Percentiles rank a stretch among this genome's conserved stretches.
phyloP scores from a whole-genome alignment of 2,888 invertebrate genomes.

The Leptopilina drosophilae region DNA sequence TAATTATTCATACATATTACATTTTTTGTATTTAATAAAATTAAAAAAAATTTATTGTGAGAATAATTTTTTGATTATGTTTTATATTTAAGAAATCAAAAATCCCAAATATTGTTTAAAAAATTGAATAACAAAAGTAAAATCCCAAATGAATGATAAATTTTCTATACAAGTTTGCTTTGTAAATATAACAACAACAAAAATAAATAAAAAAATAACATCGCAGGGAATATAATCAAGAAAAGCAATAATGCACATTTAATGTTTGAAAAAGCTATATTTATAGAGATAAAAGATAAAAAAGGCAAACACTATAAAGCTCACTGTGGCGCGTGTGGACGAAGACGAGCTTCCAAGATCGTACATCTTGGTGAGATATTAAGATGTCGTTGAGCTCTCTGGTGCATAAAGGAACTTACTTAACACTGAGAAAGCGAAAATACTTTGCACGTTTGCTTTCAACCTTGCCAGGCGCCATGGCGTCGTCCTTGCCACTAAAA shows the following conservation, averaged over 20 bases:
- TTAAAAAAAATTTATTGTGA: no score
- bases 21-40: no score
- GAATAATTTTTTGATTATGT: no score
- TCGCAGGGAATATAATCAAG: neutral
- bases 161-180: no score
- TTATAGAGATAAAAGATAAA: neutral
- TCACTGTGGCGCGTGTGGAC: constrained; percentile 9
- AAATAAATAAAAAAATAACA: no score
- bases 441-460: constrained; percentile 28
- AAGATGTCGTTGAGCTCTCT: constrained; percentile 26
- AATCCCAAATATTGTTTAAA: no score
- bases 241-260: neutral
- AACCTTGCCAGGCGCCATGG: constrained; percentile 73
- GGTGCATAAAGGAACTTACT: constrained; percentile 35
- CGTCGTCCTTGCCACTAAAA: constrained; percentile 71
- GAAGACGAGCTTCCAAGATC: constrained; percentile 17
- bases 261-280: neutral
- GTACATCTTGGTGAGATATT: constrained; percentile 27
- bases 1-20: no score
- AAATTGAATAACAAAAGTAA: no score
- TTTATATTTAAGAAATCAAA: no score
- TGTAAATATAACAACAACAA: no score
- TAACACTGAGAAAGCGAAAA: constrained; percentile 31
- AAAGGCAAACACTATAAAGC: neutral
- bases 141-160: no score